Conservation (phyloP, 2,888 invertebrate species). For the Baronia brevicornis region DNA sequence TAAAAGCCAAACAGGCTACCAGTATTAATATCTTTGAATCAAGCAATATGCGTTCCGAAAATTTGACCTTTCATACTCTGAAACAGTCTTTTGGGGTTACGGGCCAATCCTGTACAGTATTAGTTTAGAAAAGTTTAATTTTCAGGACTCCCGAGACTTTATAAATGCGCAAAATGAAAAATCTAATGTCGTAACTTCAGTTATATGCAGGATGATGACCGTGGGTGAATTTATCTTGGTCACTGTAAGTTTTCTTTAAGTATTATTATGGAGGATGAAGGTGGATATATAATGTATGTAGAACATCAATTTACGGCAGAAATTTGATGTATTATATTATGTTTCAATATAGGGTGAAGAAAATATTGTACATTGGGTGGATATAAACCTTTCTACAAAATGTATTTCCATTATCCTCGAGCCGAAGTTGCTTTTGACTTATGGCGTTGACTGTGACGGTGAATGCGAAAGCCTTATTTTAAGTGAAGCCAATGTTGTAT, state of each 20-base stretch:
- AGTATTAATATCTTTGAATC: no score
- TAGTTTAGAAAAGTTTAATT: conserved; percentile 4
- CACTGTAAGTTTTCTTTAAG: conserved; percentile 32
- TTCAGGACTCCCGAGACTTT: conserved; percentile 51
- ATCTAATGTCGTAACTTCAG: conserved; percentile 34
- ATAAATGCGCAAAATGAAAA: conserved; percentile 42
- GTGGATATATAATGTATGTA: no score
- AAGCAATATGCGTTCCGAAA: no score
- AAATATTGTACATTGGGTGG: conserved; percentile 32
- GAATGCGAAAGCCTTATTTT: conserved; percentile 31
- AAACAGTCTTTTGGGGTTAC: no score
- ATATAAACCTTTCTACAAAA: conserved; percentile 31
- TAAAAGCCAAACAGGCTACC: no score
- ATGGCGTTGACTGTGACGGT: conserved; percentile 19
- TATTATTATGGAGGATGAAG: no score
- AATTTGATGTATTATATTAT: no score
- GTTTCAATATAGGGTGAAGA: conserved; percentile 6
- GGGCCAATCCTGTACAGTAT: no score
- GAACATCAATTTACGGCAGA: no score
- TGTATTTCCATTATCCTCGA: conserved; percentile 36
- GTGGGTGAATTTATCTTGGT: conserved; percentile 33
- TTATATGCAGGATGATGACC: conserved; percentile 34
- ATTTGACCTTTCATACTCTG: no score
- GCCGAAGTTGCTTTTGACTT: conserved; percentile 24
- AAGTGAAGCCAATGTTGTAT: conserved; percentile 22